Base-by-base conservation (phyloP, 2,113 vertebrate genomes). In the Perognathus longimembris region DNA sequence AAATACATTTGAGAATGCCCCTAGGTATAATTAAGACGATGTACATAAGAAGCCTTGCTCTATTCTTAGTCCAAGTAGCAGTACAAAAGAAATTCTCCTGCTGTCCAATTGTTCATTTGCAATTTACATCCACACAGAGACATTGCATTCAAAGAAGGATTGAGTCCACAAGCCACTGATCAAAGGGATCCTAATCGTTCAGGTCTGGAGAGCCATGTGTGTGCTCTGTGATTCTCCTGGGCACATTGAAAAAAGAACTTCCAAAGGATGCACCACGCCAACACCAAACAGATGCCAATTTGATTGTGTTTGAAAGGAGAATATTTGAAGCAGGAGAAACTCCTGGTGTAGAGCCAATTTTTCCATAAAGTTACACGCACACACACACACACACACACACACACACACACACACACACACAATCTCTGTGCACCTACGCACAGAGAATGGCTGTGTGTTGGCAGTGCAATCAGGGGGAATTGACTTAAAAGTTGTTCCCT, bases 251-350 rank as follows among this genome's bases (percentile, higher is more conserved):
- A 94, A 95, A 57, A 86, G 88, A 95, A 95, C 0, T 0, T 81
- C 28, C 94, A 84, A 88, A 74, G 91, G 92, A 85, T 92, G 42
- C 70, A 87, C 28, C 76, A 88, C 91, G 42, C 38, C 71, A 59
- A 17, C 45, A 74, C 91, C 94, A 95, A 77, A 30, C 32, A 17
- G 59, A 67, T 85, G 89, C 91, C 59, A 82, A 69, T 75, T 79
- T 93, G 93, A 92, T 91, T 95, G 54, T 86, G 80, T 93, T 92
- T 93, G 81, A 95, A 95, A 95, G 90, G 75, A 89, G 64, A 92
- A 15, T 82, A 91, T 91, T 69, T 91, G 89, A 94, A 94, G 81
- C 89, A 92, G 78, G 38, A 92, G 69, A 92, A 92, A 92, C 38
- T 50, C 61, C 54, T 95, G 87, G 70, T 94, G 69, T 38, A 22